Evolutionary conservation across 2,888 invertebrate genomes (phyloP).

Genomic region (Rhamnusium bicolor): DNA sequence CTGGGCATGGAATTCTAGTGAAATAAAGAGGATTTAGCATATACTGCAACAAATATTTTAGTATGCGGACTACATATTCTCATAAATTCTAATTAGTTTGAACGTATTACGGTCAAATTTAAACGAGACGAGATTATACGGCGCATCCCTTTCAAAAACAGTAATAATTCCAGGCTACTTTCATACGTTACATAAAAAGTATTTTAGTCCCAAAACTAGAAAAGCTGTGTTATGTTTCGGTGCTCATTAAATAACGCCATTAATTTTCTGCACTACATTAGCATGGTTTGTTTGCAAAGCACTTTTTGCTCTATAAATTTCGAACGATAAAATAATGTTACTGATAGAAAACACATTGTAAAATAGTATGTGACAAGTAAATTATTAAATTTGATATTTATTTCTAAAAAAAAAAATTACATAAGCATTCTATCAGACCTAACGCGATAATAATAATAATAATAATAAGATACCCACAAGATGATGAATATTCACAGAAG

Average conservation of each 20-base stretch:
- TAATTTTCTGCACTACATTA: slow-evolving; percentile 26
- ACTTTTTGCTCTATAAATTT: slow-evolving; percentile 25
- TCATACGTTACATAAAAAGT: slow-evolving; percentile 29
- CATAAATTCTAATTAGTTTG: slow-evolving; percentile 49
- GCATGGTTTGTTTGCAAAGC: slow-evolving; percentile 15
- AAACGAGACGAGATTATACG: slow-evolving; percentile 44
- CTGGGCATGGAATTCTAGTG: slow-evolving; percentile 35
- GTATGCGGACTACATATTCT: slow-evolving; percentile 49
- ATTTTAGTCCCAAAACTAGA: slow-evolving; percentile 22
- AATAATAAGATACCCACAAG: too few species aligned
- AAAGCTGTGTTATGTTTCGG: slow-evolving; percentile 14
- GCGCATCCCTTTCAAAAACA: slow-evolving; percentile 39
- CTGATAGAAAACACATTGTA: slow-evolving; percentile 12
- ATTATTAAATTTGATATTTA: neutral
- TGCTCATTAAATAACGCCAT: slow-evolving; percentile 22
- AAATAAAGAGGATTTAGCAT: slow-evolving; percentile 45
- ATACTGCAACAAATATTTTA: slow-evolving; percentile 47
- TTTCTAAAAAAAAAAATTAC: too few species aligned
- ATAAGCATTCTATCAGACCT: too few species aligned
- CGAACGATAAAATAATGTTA: slow-evolving; percentile 21
- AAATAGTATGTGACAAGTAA: neutral
- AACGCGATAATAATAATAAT: too few species aligned
- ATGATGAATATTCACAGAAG: too few species aligned
- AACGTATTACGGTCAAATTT: slow-evolving; percentile 39
- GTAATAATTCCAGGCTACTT: slow-evolving; percentile 39